Evolutionary conservation across 2,113 vertebrate species (phyloP).

Genomic region (Osmerus eperlanus): DNA sequence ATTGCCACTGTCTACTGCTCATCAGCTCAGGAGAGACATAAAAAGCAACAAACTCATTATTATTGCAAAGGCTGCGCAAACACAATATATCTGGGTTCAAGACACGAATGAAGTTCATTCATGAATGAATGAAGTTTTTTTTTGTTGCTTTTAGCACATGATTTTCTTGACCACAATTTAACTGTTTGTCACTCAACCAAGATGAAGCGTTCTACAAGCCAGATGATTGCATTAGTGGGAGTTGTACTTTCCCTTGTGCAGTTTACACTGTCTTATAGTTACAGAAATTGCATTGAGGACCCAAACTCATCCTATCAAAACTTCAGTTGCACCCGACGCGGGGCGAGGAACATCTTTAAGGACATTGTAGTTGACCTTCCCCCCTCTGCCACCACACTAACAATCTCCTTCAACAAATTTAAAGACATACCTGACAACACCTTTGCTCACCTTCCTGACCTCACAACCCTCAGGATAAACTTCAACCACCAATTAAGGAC

Average conservation of each 20-base stretch:
- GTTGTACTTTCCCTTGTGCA: constrained; percentile 25
- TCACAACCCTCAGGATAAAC: constrained; percentile 46
- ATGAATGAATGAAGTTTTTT: too few relatives aligned
- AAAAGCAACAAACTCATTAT: too few relatives aligned
- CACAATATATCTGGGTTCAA: too few relatives aligned
- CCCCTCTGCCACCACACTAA: constrained; percentile 27
- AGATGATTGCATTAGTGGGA: constrained; percentile 10
- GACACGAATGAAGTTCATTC: too few relatives aligned
- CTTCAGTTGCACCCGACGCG: constrained; percentile 60
- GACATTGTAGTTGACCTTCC: constrained; percentile 53
- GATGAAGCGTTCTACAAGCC: constrained; percentile 15
- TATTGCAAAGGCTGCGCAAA: too few relatives aligned
- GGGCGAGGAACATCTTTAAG: constrained; percentile 19
- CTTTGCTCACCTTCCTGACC: constrained; percentile 37
- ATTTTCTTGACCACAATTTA: too few relatives aligned
- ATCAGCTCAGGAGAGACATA: too few relatives aligned
- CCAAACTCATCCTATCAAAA: background rate
- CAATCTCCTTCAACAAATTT: constrained; percentile 38
- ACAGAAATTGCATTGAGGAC: constrained; percentile 65
- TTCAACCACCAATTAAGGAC: constrained; percentile 42
- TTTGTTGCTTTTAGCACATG: too few relatives aligned
- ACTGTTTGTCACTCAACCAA: background rate
- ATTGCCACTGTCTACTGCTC: too few relatives aligned
- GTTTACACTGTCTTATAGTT: constrained; percentile 49
- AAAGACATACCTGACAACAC: constrained; percentile 3